phyloP scores from a whole-genome alignment of 2,797 vertebrate species.

The Pempheris klunzingeri region DNA sequence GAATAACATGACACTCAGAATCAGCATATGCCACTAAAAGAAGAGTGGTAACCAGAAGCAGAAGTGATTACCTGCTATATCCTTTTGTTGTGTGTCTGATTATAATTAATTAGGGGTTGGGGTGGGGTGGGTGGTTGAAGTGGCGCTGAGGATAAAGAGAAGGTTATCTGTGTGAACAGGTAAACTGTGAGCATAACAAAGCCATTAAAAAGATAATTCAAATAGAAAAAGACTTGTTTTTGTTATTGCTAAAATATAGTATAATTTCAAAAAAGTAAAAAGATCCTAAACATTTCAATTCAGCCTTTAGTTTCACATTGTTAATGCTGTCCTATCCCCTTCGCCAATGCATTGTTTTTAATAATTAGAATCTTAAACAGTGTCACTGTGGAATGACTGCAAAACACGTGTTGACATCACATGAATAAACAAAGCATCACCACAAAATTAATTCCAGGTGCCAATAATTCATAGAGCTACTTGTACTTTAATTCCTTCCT shows the following conservation, averaged over 20 bases:
- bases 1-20: neutral
- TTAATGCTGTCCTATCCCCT: neutral
- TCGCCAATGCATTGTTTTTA: no score
- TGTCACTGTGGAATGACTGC: no score
- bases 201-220: neutral
- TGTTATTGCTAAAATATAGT: neutral
- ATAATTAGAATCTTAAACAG: no score
- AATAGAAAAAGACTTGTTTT: neutral
- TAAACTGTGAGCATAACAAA: neutral
- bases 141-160: conserved; percentile 3
- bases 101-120: conserved; percentile 32
- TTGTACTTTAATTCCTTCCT: no score
- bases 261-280: neutral
- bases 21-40: no score
- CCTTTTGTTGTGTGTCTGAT: conserved; percentile 30
- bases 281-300: no score
- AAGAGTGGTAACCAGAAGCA: no score
- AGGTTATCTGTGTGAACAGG: neutral
- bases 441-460: no score
- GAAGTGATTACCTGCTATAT: no score
- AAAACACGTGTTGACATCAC: no score
- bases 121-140: conserved; percentile 15
- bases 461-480: no score
- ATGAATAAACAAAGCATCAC: no score
- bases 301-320: neutral